phyloP scores from a whole-genome alignment of 2,797 vertebrate genomes.

The Antrozous pallidus region DNA sequence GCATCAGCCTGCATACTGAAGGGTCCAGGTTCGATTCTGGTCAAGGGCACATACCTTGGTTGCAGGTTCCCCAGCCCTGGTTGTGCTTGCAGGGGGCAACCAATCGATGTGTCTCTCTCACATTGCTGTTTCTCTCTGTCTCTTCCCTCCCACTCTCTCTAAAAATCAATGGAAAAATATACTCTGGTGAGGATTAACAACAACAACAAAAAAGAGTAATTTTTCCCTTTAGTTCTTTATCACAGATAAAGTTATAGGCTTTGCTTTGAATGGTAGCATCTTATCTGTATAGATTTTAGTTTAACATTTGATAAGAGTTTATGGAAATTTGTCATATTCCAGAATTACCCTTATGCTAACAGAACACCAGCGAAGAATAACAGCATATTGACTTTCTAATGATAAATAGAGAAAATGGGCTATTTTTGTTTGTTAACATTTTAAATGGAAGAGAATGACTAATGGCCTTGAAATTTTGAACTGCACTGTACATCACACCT shows the following conservation, averaged over 20 bases:
- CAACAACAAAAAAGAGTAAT: no score
- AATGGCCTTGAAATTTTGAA: background rate
- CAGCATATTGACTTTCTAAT: background rate
- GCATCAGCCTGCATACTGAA: no score
- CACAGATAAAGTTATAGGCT: background rate
- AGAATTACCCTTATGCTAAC: background rate
- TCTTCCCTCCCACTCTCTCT: no score
- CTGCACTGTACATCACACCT: background rate
- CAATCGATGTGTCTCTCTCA: no score
- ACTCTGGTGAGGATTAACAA: no score
- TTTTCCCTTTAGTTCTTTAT: constrained; percentile 22
- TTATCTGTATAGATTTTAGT: constrained; percentile 14
- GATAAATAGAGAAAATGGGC: background rate
- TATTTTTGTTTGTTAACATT: constrained; percentile 37
- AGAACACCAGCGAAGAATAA: background rate
- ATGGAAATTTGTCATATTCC: constrained; percentile 25
- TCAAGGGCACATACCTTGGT: no score
- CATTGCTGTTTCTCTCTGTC: no score
- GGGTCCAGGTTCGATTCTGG: no score
- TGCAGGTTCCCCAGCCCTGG: no score
- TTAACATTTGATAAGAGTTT: constrained; percentile 14
- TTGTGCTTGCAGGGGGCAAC: no score
- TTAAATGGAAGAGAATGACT: background rate
- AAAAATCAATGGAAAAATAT: no score
- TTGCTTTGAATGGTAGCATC: background rate